phyloP scores from a whole-genome alignment of 2,797 vertebrate genomes.

The Muraenolepis orangiensis region DNA sequence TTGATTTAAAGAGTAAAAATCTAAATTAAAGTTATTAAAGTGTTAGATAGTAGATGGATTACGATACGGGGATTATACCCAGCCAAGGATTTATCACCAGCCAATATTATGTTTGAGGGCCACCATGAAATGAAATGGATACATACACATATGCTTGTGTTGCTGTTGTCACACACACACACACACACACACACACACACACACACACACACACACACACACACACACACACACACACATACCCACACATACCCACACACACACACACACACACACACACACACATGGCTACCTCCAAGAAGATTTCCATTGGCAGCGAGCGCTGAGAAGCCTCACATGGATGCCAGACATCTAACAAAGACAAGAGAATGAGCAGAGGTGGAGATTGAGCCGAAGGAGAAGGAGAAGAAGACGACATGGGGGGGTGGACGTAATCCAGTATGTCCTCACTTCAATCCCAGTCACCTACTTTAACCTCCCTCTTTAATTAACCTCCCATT shows the following conservation, averaged over 20 bases:
- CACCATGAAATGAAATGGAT: neutral
- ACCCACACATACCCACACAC: neutral
- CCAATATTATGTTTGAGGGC: neutral
- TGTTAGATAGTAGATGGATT: neutral
- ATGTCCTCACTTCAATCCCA: constrained; percentile 69
- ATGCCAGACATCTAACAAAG: constrained; percentile 33
- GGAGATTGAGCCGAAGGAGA: neutral
- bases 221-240: neutral
- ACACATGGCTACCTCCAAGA: neutral
- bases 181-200: neutral
- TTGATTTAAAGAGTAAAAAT: neutral
- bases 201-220: neutral
- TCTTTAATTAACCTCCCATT: constrained; percentile 76
- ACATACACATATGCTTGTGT: neutral
- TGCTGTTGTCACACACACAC: neutral
- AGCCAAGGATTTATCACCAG: neutral
- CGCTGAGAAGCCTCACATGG: neutral
- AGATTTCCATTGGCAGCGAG: neutral
- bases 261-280: neutral
- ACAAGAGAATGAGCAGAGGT: constrained; percentile 29
- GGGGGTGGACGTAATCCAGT: constrained; percentile 56
- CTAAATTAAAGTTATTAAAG: neutral
- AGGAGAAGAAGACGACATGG: neutral
- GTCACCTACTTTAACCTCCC: constrained; percentile 73
- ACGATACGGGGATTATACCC: neutral